Conservation (phyloP, 64 coral and sea anemone genomes). For the Porites lutea region DNA sequence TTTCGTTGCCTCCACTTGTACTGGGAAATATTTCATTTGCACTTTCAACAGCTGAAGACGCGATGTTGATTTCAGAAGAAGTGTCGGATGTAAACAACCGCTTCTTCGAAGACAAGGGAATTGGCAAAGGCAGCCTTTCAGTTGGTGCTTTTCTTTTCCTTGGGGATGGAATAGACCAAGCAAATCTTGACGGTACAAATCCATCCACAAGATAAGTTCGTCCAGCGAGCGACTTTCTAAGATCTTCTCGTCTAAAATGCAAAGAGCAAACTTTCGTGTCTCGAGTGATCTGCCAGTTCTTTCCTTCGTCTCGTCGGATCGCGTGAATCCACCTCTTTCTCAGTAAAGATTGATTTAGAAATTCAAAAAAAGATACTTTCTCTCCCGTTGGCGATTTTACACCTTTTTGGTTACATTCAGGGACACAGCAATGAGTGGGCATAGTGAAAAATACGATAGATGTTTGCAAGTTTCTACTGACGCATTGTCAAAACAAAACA, state of each 20-base stretch:
- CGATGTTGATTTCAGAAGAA: constrained; percentile 30
- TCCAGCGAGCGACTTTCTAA: constrained; percentile 22
- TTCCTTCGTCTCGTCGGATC: constrained; percentile 49
- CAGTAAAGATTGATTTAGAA: background rate
- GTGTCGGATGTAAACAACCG: constrained; percentile 46
- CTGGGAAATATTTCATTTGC: too few relatives aligned
- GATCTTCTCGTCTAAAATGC: constrained; percentile 44
- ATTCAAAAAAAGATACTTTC: constrained; percentile 47
- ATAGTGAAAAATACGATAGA: background rate
- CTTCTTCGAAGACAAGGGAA: constrained; percentile 17
- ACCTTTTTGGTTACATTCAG: constrained; percentile 58
- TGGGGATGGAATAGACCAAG: constrained; percentile 57
- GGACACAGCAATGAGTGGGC: constrained; percentile 39
- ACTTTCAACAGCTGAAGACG: constrained; percentile 54
- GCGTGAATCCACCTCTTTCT: constrained; percentile 53
- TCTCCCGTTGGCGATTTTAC: constrained; percentile 29
- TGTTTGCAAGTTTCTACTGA: background rate
- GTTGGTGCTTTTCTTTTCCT: constrained; percentile 61
- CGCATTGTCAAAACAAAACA: constrained; percentile 20
- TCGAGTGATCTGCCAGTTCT: constrained; percentile 16
- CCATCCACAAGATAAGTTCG: constrained; percentile 11
- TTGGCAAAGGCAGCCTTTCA: constrained; percentile 31
- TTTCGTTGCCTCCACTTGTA: too few relatives aligned
- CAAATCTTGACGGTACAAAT: constrained; percentile 35
- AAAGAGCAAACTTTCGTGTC: constrained; percentile 57